Evolutionary conservation across 2,888 invertebrate genomes (phyloP).

Genomic region (Tinea pellionella): DNA sequence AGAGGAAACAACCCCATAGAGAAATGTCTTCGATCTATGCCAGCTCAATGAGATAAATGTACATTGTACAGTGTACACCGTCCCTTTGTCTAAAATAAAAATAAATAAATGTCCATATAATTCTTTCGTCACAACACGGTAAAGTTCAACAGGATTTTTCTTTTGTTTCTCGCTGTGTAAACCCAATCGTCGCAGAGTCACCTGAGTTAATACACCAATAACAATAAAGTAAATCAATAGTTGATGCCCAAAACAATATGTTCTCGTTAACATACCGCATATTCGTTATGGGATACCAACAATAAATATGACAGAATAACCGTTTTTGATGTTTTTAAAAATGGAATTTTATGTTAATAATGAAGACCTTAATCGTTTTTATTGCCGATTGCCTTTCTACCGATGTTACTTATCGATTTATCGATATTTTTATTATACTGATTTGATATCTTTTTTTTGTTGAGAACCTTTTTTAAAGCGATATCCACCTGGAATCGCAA

Average conservation of each 20-base stretch:
- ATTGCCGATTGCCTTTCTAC: not conserved
- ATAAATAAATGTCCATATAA: too few relatives aligned
- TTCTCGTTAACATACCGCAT: conserved; percentile 18
- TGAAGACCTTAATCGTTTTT: not conserved
- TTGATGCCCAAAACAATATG: conserved; percentile 33
- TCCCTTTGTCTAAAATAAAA: too few relatives aligned
- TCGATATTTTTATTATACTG: not conserved
- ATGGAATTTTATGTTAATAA: not conserved
- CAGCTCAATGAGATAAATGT: too few relatives aligned
- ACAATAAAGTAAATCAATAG: conserved; percentile 56
- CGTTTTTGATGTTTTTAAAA: conserved; percentile 3
- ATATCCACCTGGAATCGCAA: not conserved
- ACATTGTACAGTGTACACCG: too few relatives aligned
- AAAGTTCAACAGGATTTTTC: conserved; percentile 14
- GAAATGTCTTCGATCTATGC: too few relatives aligned
- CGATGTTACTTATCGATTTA: not conserved
- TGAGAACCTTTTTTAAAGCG: not conserved
- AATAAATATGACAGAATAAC: conserved; percentile 14
- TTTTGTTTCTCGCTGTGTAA: conserved; percentile 14
- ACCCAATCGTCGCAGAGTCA: conserved; percentile 19
- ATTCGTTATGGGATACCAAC: conserved; percentile 8
- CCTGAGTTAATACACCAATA: conserved; percentile 38
- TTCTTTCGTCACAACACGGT: conserved; percentile 17
- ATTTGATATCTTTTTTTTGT: not conserved
- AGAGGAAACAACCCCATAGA: too few relatives aligned